Conservation (phyloP, 2,797 vertebrate genomes). For the Melanotaenia nigrans region DNA sequence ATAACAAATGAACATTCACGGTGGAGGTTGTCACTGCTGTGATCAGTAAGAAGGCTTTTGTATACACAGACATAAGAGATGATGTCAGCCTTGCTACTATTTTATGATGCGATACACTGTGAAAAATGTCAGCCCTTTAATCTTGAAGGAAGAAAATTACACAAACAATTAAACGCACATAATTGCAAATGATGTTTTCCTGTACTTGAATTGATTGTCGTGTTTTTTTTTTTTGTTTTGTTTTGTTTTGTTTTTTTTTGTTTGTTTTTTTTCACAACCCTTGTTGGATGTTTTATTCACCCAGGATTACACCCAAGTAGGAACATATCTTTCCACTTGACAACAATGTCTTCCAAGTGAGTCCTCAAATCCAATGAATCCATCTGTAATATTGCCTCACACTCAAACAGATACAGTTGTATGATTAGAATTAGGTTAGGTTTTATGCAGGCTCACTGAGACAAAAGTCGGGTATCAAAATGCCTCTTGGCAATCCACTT, state of each 20-base stretch:
- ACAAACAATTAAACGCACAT: constrained; percentile 11
- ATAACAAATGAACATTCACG: constrained; percentile 65
- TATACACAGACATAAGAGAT: constrained; percentile 55
- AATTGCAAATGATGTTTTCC: not conserved
- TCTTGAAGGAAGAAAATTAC: constrained; percentile 22
- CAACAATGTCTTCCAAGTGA: constrained; percentile 9
- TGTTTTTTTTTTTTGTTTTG: no score
- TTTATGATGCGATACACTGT: constrained; percentile 22
- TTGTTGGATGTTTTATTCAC: not conserved
- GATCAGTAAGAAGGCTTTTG: constrained; percentile 58
- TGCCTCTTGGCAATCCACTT: constrained; percentile 71
- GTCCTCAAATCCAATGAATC: constrained; percentile 13
- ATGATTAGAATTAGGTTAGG: constrained; percentile 40
- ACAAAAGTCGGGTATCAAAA: constrained; percentile 69
- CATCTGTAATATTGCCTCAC: not conserved
- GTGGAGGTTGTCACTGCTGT: constrained; percentile 57
- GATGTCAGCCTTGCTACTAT: constrained; percentile 57
- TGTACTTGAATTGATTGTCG: not conserved
- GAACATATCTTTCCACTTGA: constrained; percentile 4
- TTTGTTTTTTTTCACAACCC: not conserved
- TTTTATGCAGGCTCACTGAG: constrained; percentile 44
- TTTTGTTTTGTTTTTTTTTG: not conserved
- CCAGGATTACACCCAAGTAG: not conserved
- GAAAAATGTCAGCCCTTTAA: constrained; percentile 27
- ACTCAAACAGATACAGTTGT: constrained; percentile 26